Base-by-base conservation (phyloP, 2,113 vertebrate species). In the Epinephelus fuscoguttatus region DNA sequence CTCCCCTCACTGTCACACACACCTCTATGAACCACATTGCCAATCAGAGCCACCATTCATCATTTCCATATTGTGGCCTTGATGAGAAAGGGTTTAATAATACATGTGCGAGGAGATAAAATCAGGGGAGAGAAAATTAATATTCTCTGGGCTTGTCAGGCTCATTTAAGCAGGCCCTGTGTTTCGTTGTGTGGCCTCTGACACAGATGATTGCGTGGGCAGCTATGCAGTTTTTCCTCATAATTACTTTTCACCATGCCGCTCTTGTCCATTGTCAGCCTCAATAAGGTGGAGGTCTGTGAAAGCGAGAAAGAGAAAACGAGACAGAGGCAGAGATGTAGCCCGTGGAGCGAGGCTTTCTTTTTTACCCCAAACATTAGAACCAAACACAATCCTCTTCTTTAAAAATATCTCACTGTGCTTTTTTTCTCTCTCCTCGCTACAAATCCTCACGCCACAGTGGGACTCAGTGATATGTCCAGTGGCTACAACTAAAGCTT, bases 191-290 rank as follows among this genome's bases (percentile, higher is more conserved):
- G 82, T 87, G 88, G 91, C 89, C 87, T 87, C 63, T 94, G 94
- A 93, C 92, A 94, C 86, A 84, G 87, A 94, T 93, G 93, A 94
- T 91, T 93, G 94, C 82, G 75, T 92, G 91, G 93, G 92, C 85
- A 83, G 90, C 92, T 91, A 84, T 93, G 89, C 90, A 82, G 87
- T 93, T 93, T 94, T 88, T 84, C 81, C 91, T 89, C 87, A 83
- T 95, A 94, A 95, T 94, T 94, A 93, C 91, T 93, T 93, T 93
- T 90, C 27, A 21, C 87, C 76, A 42, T 68, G 76, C 84, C 2
- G 69, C 92, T 88, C 92, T 86, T 93, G 93, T 94, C 88, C 74
- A 85, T 92, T 94, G 92, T 93, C 93, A 91, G 79, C 78, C 90
- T 92, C 88, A 88, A 93, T 94, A 90, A 90, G 81, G 81, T 79